These are phyloP conservation scores for Ditula angustiorana DNA, from an alignment of 2,888 invertebrate species.

Conservation along the genomic window DNA sequence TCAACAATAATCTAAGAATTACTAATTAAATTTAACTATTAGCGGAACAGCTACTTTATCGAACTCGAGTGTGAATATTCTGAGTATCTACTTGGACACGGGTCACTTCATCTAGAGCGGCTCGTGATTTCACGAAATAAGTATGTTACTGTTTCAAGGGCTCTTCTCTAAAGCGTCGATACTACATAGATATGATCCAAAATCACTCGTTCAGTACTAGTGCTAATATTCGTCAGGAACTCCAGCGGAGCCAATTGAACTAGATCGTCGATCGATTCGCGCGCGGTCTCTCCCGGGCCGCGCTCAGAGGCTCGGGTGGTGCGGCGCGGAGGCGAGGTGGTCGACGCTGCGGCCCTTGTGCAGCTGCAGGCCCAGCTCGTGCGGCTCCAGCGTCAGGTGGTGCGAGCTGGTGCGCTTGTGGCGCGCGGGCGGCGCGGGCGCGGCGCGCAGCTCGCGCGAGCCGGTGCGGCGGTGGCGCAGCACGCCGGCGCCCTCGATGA, in stretches of 20 bases:
- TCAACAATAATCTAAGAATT: constrained; percentile 24
- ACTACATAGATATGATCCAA: constrained; percentile 77
- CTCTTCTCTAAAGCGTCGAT: constrained; percentile 60
- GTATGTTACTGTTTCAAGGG: background rate
- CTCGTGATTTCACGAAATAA: background rate
- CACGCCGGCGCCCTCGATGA: constrained; percentile 72
- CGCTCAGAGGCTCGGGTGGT: constrained; percentile 63
- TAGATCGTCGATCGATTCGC: constrained; percentile 44
- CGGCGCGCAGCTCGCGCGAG: constrained; percentile 81
- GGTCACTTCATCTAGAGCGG: constrained; percentile 6
- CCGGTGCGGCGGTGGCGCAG: constrained; percentile 87
- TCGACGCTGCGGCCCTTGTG: constrained; percentile 79
- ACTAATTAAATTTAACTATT: constrained; percentile 29
- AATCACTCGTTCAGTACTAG: constrained; percentile 71
- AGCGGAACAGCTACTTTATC: constrained; percentile 23
- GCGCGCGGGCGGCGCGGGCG: constrained; percentile 55
- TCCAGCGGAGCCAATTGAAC: constrained; percentile 51
- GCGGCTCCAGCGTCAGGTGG: constrained; percentile 77
- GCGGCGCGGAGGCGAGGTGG: constrained; percentile 63
- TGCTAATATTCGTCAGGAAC: constrained; percentile 14
- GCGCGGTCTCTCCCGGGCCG: constrained; percentile 1
- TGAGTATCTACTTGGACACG: constrained; percentile 33
- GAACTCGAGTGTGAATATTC: constrained; percentile 29
- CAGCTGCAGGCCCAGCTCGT: constrained; percentile 66
- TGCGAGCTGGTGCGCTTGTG: constrained; percentile 82